phyloP scores from a whole-genome alignment of 1,140 invertebrate species.

The Ditylenchus dipsaci region DNA sequence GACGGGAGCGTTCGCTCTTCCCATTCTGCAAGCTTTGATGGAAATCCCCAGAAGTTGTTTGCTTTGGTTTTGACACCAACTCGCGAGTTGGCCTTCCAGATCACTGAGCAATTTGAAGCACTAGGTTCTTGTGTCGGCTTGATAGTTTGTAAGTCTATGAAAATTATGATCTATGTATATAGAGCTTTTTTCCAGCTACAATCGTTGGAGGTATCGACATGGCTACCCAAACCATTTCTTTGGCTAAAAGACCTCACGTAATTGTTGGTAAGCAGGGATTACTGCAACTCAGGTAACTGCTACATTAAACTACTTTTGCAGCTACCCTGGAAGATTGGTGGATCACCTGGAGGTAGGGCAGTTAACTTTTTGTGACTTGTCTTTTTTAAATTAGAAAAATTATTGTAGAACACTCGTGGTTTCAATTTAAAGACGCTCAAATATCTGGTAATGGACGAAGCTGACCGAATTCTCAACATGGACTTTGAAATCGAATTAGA shows the following conservation, averaged over 20 bases:
- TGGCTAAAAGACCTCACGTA: constrained; percentile 69
- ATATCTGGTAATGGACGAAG: constrained; percentile 55
- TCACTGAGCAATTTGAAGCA: constrained; percentile 54
- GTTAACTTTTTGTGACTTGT: background rate
- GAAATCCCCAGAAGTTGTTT: constrained; percentile 46
- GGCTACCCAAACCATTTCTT: constrained; percentile 79
- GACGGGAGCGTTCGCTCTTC: constrained; percentile 55
- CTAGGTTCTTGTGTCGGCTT: constrained; percentile 49
- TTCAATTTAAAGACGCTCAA: constrained; percentile 37
- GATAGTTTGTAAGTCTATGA: constrained; percentile 28
- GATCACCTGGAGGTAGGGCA: constrained; percentile 38
- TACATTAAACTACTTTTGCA: background rate
- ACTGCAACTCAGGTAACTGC: background rate
- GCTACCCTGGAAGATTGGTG: constrained; percentile 85
- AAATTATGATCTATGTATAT: constrained; percentile 6
- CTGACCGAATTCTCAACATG: constrained; percentile 55
- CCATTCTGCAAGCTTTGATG: constrained; percentile 51
- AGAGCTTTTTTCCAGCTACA: constrained; percentile 29
- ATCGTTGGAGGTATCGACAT: constrained; percentile 97
- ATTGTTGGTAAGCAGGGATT: constrained; percentile 68
- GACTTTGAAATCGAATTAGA: constrained; percentile 68
- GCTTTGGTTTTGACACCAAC: constrained; percentile 54
- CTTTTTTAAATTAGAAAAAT: constrained; percentile 74
- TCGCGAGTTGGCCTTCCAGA: constrained; percentile 55
- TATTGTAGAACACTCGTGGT: constrained; percentile 32